These are phyloP conservation scores for Gandaritis pyraliata DNA, from an alignment of 2,888 invertebrate genomes.

Conservation along the genomic window DNA sequence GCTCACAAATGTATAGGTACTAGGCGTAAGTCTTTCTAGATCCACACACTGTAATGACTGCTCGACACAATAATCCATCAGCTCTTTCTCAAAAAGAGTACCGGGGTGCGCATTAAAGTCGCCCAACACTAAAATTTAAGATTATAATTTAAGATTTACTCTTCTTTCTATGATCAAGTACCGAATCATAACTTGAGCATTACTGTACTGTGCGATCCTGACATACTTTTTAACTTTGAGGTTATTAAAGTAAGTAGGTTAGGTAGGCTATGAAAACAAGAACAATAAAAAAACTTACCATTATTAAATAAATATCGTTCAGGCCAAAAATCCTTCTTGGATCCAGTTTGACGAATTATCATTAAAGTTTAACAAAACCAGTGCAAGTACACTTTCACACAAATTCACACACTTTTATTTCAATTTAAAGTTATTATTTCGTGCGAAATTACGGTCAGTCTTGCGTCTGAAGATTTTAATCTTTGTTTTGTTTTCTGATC, in stretches of 20 bases:
- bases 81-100: too few species aligned
- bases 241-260: constrained; percentile 38
- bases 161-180: background rate
- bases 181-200: background rate
- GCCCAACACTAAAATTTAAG: too few species aligned
- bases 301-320: constrained; percentile 47
- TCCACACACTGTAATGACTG: too few species aligned
- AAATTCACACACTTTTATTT: constrained; percentile 32
- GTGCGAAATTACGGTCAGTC: constrained; percentile 39
- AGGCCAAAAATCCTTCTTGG: constrained; percentile 63
- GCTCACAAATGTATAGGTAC: too few species aligned
- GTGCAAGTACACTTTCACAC: constrained; percentile 42
- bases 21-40: too few species aligned
- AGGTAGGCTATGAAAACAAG: constrained; percentile 1
- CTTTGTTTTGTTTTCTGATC: constrained; percentile 68
- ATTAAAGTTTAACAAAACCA: constrained; percentile 22
- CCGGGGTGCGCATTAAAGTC: too few species aligned
- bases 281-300: constrained; percentile 49
- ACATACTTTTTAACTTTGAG: constrained; percentile 49
- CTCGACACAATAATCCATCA: too few species aligned
- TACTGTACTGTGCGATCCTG: constrained; percentile 37
- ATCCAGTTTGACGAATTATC: constrained; percentile 60
- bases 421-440: constrained; percentile 26
- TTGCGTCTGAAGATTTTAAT: constrained; percentile 63
- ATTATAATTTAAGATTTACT: too few species aligned